Percentiles rank a stretch among this genome's conserved stretches.
phyloP scores from a whole-genome alignment of 2,113 vertebrate genomes.

The Zonotrichia leucophrys region DNA sequence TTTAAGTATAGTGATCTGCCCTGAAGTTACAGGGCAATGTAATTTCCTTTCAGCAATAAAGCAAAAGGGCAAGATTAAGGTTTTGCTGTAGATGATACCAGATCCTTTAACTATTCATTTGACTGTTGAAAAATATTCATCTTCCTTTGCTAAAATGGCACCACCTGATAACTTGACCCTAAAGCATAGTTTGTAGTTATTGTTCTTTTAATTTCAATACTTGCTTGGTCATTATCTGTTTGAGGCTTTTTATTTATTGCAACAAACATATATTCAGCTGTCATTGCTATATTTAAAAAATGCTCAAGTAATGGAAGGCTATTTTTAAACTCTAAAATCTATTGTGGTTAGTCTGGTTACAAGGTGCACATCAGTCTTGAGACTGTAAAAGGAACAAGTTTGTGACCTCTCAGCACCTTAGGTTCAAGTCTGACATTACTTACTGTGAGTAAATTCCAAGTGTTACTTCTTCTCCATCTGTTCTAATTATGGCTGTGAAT shows the following conservation, averaged over 20 bases:
- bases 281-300: neutral
- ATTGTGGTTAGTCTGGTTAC: neutral
- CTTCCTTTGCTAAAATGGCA: neutral
- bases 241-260: neutral
- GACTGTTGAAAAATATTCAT: neutral
- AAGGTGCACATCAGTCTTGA: neutral
- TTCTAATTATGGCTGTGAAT: neutral
- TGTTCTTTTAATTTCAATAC: neutral
- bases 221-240: neutral
- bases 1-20: neutral
- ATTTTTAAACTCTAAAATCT: neutral
- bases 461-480: neutral
- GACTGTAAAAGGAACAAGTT: neutral
- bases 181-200: neutral
- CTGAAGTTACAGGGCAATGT: neutral
- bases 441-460: neutral
- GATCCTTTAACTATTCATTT: neutral
- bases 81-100: neutral
- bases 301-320: neutral
- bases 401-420: neutral
- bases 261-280: neutral
- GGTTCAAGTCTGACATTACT: neutral
- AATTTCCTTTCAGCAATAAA: neutral
- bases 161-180: neutral
- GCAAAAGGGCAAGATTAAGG: neutral